Percentiles rank a stretch among this genome's conserved stretches.
Evolutionary conservation across 2,113 vertebrate genomes (phyloP).

Genomic region (Orycteropus afer): DNA sequence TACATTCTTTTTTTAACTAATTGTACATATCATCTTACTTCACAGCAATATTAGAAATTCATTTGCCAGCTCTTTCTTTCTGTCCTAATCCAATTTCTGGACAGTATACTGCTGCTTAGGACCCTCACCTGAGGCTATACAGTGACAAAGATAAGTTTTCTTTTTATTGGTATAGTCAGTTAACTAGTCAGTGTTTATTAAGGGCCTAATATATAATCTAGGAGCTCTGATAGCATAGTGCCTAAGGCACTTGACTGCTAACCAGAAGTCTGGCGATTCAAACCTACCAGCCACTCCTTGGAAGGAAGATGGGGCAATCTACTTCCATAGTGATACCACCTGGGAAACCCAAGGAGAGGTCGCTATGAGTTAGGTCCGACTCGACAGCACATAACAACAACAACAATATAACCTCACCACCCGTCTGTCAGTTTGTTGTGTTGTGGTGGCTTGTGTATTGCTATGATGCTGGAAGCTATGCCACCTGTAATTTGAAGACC

Average conservation of each 20-base stretch:
- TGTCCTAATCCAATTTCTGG: background rate
- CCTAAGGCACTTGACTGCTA: too few species aligned
- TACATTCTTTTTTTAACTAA: background rate
- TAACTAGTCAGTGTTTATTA: background rate
- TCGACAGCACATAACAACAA: too few species aligned
- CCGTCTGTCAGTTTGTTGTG: background rate
- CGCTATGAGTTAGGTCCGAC: too few species aligned
- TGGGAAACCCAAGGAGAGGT: too few species aligned
- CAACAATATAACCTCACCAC: background rate
- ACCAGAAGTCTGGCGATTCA: too few species aligned
- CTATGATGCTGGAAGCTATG: background rate
- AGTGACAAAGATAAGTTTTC: background rate
- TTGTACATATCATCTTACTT: background rate
- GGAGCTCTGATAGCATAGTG: too few species aligned
- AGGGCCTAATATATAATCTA: too few species aligned
- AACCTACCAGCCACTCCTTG: too few species aligned
- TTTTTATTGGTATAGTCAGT: background rate
- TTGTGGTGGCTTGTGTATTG: background rate
- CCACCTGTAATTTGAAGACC: background rate
- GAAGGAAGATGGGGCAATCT: too few species aligned
- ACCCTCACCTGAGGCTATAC: background rate
- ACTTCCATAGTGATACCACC: too few species aligned
- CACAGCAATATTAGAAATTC: slow-evolving; percentile 7
- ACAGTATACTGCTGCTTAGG: background rate
- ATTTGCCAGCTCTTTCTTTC: background rate